phyloP scores from a whole-genome alignment of 2,797 vertebrate species.

The Acrossocheilus fasciatus region DNA sequence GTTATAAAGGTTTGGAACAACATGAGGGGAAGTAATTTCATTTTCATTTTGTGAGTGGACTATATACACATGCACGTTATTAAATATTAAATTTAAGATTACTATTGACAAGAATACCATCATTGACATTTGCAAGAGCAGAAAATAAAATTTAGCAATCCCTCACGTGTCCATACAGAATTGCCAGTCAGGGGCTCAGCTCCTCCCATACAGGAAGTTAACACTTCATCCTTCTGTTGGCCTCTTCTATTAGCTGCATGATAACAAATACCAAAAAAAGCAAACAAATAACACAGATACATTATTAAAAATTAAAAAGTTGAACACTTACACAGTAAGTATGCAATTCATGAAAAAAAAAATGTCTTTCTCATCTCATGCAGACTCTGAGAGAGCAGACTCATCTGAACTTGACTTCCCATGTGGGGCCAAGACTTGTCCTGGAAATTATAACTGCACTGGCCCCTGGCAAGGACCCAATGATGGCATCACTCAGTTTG shows the following conservation, averaged over 20 bases:
- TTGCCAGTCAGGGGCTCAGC: not conserved
- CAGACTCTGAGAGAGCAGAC: constrained; percentile 78
- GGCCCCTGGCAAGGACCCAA: constrained; percentile 94
- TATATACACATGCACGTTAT: not conserved
- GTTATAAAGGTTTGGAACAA: not conserved
- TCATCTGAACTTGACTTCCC: constrained; percentile 88
- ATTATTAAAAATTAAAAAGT: not conserved
- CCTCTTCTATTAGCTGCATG: not conserved
- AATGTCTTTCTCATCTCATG: not conserved
- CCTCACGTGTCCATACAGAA: not conserved
- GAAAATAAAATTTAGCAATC: not conserved
- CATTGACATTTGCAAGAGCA: not conserved
- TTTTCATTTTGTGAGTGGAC: not conserved
- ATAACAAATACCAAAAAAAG: not conserved
- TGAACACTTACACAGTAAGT: not conserved
- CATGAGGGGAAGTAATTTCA: too few species aligned
- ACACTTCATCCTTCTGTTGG: not conserved
- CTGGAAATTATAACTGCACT: constrained; percentile 84
- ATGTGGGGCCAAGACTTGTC: constrained; percentile 89
- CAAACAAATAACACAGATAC: not conserved
- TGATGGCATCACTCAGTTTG: constrained; percentile 97
- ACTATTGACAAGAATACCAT: not conserved
- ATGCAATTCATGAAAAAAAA: not conserved
- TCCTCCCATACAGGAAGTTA: not conserved
- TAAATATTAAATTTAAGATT: not conserved